Conservation (phyloP, 1,140 invertebrate species). For the Drosophila eugracilis region DNA sequence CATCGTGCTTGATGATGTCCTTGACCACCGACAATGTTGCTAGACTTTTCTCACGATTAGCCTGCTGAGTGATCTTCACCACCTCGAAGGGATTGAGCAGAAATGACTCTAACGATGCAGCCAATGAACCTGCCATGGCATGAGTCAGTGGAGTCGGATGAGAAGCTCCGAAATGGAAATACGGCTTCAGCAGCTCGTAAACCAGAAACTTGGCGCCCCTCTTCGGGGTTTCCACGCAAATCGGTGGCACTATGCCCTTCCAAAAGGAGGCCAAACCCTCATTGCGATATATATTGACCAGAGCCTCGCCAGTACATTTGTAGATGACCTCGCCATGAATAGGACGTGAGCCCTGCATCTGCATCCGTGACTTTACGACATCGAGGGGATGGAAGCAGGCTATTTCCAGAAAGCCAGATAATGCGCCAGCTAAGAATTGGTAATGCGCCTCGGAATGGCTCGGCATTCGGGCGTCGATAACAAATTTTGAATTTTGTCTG, state of each 20-base stretch:
- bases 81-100: slow-evolving; percentile 97
- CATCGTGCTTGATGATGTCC: slow-evolving; percentile 90
- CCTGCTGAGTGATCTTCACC: slow-evolving; percentile 94
- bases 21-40: slow-evolving; percentile 91
- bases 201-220: slow-evolving; percentile 95
- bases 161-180: slow-evolving; percentile 90
- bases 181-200: slow-evolving; percentile 94
- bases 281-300: slow-evolving; percentile 92
- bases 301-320: slow-evolving; percentile 92
- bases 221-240: slow-evolving; percentile 96
- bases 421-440: slow-evolving; percentile 10
- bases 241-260: slow-evolving; percentile 95
- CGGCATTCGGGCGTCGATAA: not conserved
- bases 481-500: slow-evolving; percentile 14
- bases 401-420: slow-evolving; percentile 31
- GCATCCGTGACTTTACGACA: slow-evolving; percentile 53
- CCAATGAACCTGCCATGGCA: slow-evolving; percentile 91
- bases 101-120: slow-evolving; percentile 94
- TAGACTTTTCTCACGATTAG: slow-evolving; percentile 87
- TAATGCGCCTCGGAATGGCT: not conserved
- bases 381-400: slow-evolving; percentile 34
- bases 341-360: slow-evolving; percentile 17
- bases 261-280: slow-evolving; percentile 93
- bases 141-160: slow-evolving; percentile 91
- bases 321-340: slow-evolving; percentile 86